Conservation (phyloP, 2,113 vertebrate genomes). For the human region GRCh38 chr11:68371001-68371500, state of each 20-base stretch:
- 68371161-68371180: neutral
- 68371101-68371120: rapidly evolving
- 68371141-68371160: neutral
- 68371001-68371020: slow-evolving; percentile 65
- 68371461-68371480: rapidly evolving
- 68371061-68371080: neutral
- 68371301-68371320: neutral
- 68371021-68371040: neutral
- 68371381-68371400: rapidly evolving
- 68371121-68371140: neutral
- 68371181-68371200: neutral
- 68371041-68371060: slow-evolving; percentile 58
- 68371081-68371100: neutral
- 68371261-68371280: neutral
- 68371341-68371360: rapidly evolving
- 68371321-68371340: too few species aligned
- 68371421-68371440: rapidly evolving
- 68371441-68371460: rapidly evolving
- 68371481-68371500: neutral
- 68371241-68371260: neutral
- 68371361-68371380: neutral
- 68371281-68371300: rapidly evolving
- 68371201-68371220: neutral
- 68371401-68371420: rapidly evolving
- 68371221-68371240: neutral